Base-by-base conservation (phyloP, 2,888 invertebrate genomes). In the Nemotelus nigrinus region DNA sequence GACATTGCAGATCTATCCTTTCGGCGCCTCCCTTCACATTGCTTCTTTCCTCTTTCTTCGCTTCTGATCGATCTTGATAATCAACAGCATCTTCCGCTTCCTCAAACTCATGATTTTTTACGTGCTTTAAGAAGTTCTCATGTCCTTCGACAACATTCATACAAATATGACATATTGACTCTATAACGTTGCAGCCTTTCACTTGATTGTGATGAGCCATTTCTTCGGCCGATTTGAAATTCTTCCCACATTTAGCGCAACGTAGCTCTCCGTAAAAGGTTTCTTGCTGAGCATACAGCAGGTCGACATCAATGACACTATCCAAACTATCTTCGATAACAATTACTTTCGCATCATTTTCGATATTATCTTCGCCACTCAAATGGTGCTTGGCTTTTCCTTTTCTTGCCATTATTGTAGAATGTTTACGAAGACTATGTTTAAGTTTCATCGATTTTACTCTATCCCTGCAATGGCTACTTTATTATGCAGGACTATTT, bases 101-200 rank as follows among this genome's bases (percentile, higher is more conserved):
- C 25, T 25, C 25, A 25, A 25, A 25, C 25, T 55, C 55, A 41
- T 71, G 70, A 43, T 10, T 71, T 55, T 55, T 53, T 2, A 71
- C 43, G 44, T 71, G 70, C 43, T 55, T 55, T n/a, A 71, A 47
- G 6, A 71, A 55, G 6, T 53, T 55, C 3, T 43, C 43, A 10
- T 71, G 70, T 53, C 70, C 70, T 4, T 39, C n/a, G 2, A 71
- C n/a, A 2, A 71, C 43, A 43, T 71, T 71, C 70, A 71, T 71
- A 55, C 70, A 71, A 55, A 71, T 47, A 41, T 71, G 70, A 43
- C 70, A 71, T 43, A 71, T 71, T 10, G 55, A 55, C 55, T 71
- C 70, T 8, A 71, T 71, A 6, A 39, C 70, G 10, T 2, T 43
- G n/a, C 70, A 71, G 6, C 39, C 44, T 43, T 47, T n/a, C 2